phyloP scores from a whole-genome alignment of 2,113 vertebrate species.

The Phoenicopterus ruber region DNA sequence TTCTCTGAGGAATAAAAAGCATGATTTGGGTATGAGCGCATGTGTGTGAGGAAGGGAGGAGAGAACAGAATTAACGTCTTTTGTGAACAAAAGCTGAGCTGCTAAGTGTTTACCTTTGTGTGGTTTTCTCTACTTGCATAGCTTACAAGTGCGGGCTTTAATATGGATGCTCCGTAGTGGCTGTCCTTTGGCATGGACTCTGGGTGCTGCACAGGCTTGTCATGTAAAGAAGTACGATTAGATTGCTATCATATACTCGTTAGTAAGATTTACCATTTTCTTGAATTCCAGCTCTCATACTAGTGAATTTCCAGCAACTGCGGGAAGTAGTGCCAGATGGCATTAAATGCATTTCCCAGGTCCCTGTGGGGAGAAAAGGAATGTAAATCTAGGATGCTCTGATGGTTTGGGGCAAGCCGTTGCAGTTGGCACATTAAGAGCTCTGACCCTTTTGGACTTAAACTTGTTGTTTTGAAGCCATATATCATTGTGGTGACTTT shows the following conservation, averaged over 20 bases:
- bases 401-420: neutral
- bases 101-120: neutral
- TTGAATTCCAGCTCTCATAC: neutral
- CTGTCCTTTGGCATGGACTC: neutral
- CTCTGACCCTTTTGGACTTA: neutral
- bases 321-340: neutral
- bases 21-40: neutral
- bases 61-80: neutral
- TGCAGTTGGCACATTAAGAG: neutral
- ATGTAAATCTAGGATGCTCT: neutral
- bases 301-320: neutral
- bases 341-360: neutral
- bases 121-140: neutral
- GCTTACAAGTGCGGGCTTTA: neutral
- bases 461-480: neutral
- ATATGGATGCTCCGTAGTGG: neutral
- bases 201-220: neutral
- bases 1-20: neutral
- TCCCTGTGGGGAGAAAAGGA: neutral
- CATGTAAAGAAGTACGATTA: neutral
- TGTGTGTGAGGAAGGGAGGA: neutral
- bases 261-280: neutral
- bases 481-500: neutral
- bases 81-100: neutral
- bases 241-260: neutral